Evolutionary conservation across 1,140 invertebrate genomes (phyloP).

Genomic region (Trichogramma pretiosum): DNA sequence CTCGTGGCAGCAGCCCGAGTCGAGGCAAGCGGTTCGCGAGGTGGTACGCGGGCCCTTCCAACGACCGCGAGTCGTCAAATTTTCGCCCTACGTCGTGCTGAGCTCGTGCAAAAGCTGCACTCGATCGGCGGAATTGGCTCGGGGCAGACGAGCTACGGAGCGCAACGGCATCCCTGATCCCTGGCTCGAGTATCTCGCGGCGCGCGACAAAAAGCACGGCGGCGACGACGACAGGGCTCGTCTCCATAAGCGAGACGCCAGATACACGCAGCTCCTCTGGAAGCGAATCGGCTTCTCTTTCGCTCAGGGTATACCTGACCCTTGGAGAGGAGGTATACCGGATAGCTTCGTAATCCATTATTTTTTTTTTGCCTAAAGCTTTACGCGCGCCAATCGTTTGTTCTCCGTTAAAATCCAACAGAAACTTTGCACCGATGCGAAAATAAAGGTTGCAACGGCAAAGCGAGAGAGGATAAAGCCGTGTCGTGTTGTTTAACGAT

Average conservation of each 20-base stretch:
- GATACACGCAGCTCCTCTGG: conserved; percentile 19
- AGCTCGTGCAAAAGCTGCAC: too few species aligned
- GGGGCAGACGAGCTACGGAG: neutral
- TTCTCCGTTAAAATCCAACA: too few species aligned
- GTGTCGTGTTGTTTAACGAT: too few species aligned
- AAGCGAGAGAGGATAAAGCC: too few species aligned
- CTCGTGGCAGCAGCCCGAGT: conserved; percentile 12
- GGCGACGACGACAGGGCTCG: too few species aligned
- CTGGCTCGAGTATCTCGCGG: conserved; percentile 21
- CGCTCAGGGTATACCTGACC: conserved; percentile 27
- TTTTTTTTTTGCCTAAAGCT: too few species aligned
- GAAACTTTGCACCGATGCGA: too few species aligned
- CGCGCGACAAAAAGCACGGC: too few species aligned
- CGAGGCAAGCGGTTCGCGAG: neutral
- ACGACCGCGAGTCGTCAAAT: conserved; percentile 13
- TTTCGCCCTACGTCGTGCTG: neutral
- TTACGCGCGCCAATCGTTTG: too few species aligned
- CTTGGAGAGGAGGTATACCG: conserved; percentile 22
- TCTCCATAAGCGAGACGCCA: conserved; percentile 1
- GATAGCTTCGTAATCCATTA: too few species aligned
- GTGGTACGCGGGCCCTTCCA: conserved; percentile 21
- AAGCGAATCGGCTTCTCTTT: conserved; percentile 14
- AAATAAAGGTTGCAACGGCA: too few species aligned
- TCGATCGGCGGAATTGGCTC: too few species aligned
- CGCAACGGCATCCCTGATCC: conserved; percentile 23